These are phyloP conservation scores for Herpailurus yagouaroundi DNA, from an alignment of 2,113 vertebrate species.

Conservation along the genomic window DNA sequence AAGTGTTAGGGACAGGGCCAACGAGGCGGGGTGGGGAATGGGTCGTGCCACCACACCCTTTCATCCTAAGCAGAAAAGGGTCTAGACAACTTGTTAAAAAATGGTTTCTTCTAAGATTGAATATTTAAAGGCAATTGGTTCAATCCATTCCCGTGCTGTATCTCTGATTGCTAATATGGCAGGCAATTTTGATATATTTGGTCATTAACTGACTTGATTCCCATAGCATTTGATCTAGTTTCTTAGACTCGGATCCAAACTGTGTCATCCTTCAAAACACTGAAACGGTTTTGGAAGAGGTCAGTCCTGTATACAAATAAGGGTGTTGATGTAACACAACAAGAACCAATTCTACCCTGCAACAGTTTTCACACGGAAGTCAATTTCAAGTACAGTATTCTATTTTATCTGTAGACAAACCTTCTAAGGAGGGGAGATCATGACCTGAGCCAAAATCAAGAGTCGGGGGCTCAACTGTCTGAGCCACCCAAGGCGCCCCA, in stretches of 20 bases:
- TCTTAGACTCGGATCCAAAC: not conserved
- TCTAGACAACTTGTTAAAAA: slow-evolving; percentile 5
- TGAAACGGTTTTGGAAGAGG: not conserved
- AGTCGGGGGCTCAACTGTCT: too few relatives aligned
- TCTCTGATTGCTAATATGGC: not conserved
- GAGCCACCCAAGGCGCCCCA: too few relatives aligned
- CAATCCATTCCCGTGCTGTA: not conserved
- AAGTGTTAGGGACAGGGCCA: not conserved
- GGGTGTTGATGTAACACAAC: not conserved
- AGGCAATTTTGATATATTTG: slow-evolving; percentile 1
- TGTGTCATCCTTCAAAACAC: not conserved
- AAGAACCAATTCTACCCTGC: not conserved
- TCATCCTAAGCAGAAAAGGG: not conserved
- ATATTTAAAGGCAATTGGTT: not conserved
- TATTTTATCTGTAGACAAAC: not conserved
- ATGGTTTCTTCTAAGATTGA: not conserved
- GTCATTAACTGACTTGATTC: slow-evolving; percentile 22
- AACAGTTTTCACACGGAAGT: not conserved
- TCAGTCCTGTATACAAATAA: not conserved
- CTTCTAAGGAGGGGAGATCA: not conserved
- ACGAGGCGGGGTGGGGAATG: not conserved
- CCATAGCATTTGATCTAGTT: slow-evolving; percentile 35
- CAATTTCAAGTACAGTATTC: not conserved
- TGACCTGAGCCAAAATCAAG: too few relatives aligned
- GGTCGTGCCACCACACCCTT: not conserved